Evolutionary conservation across 2,888 invertebrate species (phyloP), one percentile per base, ranked within the genome.

Genomic region (Drosophila cognata): DNA sequence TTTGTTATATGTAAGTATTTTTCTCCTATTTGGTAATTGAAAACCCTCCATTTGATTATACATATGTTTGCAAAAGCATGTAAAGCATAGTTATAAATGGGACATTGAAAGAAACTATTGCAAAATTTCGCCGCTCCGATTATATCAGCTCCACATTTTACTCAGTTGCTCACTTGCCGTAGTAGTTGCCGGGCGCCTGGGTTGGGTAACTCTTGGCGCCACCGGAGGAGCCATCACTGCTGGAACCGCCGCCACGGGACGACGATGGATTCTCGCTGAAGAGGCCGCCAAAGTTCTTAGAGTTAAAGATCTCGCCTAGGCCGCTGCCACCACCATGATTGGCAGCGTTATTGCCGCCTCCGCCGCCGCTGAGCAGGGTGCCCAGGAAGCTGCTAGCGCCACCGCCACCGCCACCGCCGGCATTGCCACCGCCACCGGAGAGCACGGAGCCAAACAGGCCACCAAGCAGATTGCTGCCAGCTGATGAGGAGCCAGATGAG

Each of bases 191-290:
- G 52, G 93, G 91, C 21, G 92, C 75, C 69, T 93, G 93, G 38
- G 93, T 93, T 63, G 93, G 93, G 66, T 93, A 93, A 67, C 90
- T 91, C 46, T 81, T 91, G 31, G 88, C 63, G 2, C 89, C 91
- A 13, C 87, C 81, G 5, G 84, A 78, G 13, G 77, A 55, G 5
- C 81, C 76, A 13, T 35, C 61, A 21, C 77, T 71, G 35, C 68
- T 56, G 41, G 31, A 43, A 2, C 73, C 71, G 11, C 79, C 66
- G 41, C 84, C 38, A 29, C 56, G 56, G 38, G 56, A 38, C 70
- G 0, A 79, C 1, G 91, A 89, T 13, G 92, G 90, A 71, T 92
- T 93, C 80, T 93, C 93, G 63, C 90, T 92, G 72, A 93, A 93
- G n/a, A 93, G 84, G 0, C 93, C 93, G 16, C 93, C 92, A 41